A percentile compares a stretch with the other conserved stretches of the same genome.
phyloP scores from a whole-genome alignment of 2,888 invertebrate genomes.

The Tanytarsus gracilentus region DNA sequence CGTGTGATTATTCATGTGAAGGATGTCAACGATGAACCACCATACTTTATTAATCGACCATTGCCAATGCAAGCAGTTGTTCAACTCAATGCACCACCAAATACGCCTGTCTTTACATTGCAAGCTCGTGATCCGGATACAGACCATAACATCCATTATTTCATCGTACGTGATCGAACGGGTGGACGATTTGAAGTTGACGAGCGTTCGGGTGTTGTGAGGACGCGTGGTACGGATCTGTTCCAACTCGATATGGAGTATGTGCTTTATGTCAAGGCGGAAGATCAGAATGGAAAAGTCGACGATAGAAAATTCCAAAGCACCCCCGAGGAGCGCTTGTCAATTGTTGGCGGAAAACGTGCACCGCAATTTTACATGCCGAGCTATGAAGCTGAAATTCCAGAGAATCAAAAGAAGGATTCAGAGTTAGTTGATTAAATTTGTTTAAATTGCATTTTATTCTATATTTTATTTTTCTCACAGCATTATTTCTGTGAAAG shows the following conservation, averaged over 20 bases:
- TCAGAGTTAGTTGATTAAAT: conserved; percentile 68
- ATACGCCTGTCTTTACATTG: conserved; percentile 93
- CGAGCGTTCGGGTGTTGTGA: conserved; percentile 83
- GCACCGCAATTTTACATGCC: conserved; percentile 97
- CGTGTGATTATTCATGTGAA: conserved; percentile 90
- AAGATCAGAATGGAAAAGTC: conserved; percentile 88
- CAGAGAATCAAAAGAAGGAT: conserved; percentile 94
- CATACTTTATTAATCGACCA: conserved; percentile 94
- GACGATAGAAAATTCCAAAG: conserved; percentile 83
- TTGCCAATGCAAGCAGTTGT: conserved; percentile 96
- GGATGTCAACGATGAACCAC: conserved; percentile 92
- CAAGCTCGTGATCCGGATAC: conserved; percentile 95
- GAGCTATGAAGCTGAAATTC: conserved; percentile 89
- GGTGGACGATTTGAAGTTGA: conserved; percentile 76
- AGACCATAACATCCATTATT: conserved; percentile 91
- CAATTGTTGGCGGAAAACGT: conserved; percentile 93
- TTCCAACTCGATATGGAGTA: conserved; percentile 95
- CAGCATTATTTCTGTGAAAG: conserved; percentile 94
- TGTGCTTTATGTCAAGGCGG: conserved; percentile 90
- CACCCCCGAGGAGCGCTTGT: conserved; percentile 81
- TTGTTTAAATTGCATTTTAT: neutral
- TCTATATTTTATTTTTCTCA: conserved; percentile 35
- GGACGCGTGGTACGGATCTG: conserved; percentile 82
- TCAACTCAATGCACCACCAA: conserved; percentile 88
- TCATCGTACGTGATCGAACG: conserved; percentile 85